Conservation (phyloP, 1,140 invertebrate species). For the Papilio xuthus region DNA sequence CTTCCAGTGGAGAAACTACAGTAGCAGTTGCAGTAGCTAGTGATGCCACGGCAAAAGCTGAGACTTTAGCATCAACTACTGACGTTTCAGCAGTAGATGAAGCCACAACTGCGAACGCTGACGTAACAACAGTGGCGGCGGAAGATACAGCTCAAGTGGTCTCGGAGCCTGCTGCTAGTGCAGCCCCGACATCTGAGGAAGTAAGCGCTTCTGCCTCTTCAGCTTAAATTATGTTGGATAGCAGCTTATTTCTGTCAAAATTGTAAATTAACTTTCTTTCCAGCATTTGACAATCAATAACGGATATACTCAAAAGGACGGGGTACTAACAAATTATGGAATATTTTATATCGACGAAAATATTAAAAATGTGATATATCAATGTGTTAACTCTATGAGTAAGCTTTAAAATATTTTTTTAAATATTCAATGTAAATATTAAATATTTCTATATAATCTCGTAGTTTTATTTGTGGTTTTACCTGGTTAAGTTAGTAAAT, state of each 20-base stretch:
- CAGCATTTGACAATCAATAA: slow-evolving; percentile 26
- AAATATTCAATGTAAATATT: slow-evolving; percentile 28
- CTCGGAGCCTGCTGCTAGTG: slow-evolving; percentile 7
- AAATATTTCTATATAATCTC: slow-evolving; percentile 24
- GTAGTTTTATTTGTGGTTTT: slow-evolving; percentile 14
- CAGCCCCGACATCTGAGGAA: slow-evolving; percentile 24
- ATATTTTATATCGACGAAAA: slow-evolving; percentile 22
- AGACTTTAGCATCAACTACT: slow-evolving; percentile 8
- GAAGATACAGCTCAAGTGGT: slow-evolving; percentile 2
- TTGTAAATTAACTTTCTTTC: slow-evolving; percentile 32
- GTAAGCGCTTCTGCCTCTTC: slow-evolving; percentile 31
- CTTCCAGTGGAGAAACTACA: slow-evolving; percentile 5
- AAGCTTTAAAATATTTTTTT: slow-evolving; percentile 33
- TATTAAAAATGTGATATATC: slow-evolving; percentile 36
- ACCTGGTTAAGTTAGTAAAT: not conserved
- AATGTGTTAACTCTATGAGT: slow-evolving; percentile 23
- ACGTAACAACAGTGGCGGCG: not conserved
- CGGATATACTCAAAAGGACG: slow-evolving; percentile 22
- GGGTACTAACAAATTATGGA: slow-evolving; percentile 32
- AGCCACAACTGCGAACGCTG: not conserved
- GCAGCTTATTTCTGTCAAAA: slow-evolving; percentile 8
- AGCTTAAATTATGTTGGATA: slow-evolving; percentile 27
- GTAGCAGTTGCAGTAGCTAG: slow-evolving; percentile 10
- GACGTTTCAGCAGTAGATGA: slow-evolving; percentile 3
- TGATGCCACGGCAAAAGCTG: slow-evolving; percentile 17